Base-by-base conservation (phyloP, 2,113 vertebrate genomes). In the Opisthocomus hoazin region DNA sequence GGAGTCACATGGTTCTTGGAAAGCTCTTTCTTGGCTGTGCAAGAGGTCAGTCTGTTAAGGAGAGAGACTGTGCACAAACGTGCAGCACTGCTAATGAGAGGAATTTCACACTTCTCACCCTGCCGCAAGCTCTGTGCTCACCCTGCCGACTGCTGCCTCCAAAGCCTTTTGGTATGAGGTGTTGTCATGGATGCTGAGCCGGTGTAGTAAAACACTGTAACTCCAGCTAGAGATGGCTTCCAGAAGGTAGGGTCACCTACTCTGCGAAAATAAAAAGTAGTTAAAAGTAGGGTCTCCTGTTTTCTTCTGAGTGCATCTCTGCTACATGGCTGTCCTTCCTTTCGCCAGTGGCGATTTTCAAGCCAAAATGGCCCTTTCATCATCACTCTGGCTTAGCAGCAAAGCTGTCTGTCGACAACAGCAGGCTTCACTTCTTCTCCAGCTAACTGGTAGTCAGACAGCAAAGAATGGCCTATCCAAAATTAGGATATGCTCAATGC, bases 1-100 rank as follows among this genome's bases (percentile, higher is more conserved):
- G 91, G 86, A 92, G 74, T 94, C 89, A 90, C 89, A 26, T 89
- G 91, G 66, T 80, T 94, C 94, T 94, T 96, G 93, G 95, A 94
- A 96, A 94, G 84, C 78, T 83, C 74, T 69, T 56, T 75, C 87
- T 77, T 83, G 86, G 50, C 92, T 83, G 61, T 51, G 61, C 91
- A 77, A 77, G 81, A 91, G 84, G 89, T 94, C 92, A 81, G 73
- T 46, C 81, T 87, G 78, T 73, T 73, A 76, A 87, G 95, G 53
- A 84, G 76, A 45, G n/a, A 81, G 19, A 11, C 48, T 87, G 43
- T 54, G 61, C 89, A 80, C 37, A 58, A 91, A 61, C 5, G 41
- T 76, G 71, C 60, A 65, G 75, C 2, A 5, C 85, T 71, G 77
- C 56, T 91, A 90, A 87, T 63, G 90, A 93, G 95, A 79, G 84